phyloP scores from a whole-genome alignment of 2,113 vertebrate genomes.

The Falcunculus frontatus region DNA sequence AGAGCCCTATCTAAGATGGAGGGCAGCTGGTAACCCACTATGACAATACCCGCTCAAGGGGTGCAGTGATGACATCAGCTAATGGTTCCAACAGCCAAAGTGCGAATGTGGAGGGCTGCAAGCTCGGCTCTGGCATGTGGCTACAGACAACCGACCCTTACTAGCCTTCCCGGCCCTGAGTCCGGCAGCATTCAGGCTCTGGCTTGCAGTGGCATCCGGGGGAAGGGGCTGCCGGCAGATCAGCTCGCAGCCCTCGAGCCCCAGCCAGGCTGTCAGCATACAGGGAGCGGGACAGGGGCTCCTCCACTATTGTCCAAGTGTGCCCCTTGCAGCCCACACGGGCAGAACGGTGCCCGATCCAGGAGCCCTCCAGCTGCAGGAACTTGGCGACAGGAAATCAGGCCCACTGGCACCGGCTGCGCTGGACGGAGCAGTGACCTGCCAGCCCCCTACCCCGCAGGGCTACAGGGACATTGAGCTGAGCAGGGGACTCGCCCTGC shows the following conservation, averaged over 20 bases:
- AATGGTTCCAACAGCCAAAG: not conserved
- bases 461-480: rapidly evolving
- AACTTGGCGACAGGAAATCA: not conserved
- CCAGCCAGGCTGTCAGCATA: not conserved
- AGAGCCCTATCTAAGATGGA: not conserved
- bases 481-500: not conserved
- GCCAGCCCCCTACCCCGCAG: rapidly evolving
- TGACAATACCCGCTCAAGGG: not conserved
- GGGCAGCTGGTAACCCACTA: not conserved
- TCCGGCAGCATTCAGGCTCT: not conserved
- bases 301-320: rapidly evolving
- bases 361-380: not conserved
- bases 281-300: rapidly evolving
- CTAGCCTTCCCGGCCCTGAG: not conserved
- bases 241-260: not conserved
- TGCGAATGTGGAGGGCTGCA: rapidly evolving
- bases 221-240: not conserved
- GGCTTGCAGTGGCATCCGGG: not conserved
- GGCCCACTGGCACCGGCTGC: rapidly evolving
- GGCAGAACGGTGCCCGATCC: not conserved
- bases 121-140: rapidly evolving
- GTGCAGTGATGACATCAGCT: rapidly evolving
- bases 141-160: rapidly evolving
- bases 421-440: rapidly evolving
- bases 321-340: rapidly evolving